Evolutionary conservation across 2,113 vertebrate genomes (phyloP), one percentile per base, ranked within the genome.

Genomic region (Xerus inauris): DNA sequence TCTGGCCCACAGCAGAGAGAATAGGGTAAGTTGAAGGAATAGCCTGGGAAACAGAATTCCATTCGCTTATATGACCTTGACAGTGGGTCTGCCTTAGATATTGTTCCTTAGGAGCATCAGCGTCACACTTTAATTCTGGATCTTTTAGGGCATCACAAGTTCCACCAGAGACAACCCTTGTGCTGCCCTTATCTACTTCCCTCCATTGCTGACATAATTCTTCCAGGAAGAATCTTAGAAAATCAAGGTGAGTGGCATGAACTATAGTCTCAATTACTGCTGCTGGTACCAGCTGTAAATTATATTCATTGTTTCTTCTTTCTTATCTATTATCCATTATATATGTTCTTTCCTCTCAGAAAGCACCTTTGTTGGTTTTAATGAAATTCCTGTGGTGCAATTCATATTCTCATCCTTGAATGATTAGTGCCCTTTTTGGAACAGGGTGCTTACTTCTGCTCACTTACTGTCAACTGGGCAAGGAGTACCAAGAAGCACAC

Each of bases 91-190:
- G 40, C 12, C 30, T 75, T 73, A 42, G 26, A 69, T 24, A 69
- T 8, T 80, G 16, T 51, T 16, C 0, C 3, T 6, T 51, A 0
- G 32, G 2, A 17, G 26, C 19, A 32, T 57, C 1, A 13, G 5
- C 32, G 83, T 13, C 49, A 45, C 22, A 65, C 8, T 6, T 65
- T 80, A 47, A 9, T 57, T 8, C 30, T 32, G 24, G 32, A 22
- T 14, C 3, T 54, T 87, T 57, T 6, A 35, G 40, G 24, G 22
- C 69, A 24, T 8, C 45, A 57, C 3, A 45, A 32, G 26, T 47
- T 45, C 30, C 19, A 38, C 6, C 20, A 8, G 0, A 80, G 54
- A 51, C 8, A n/a, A n/a, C n/a, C 11, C 49, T 69, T 54, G 24
- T 28, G 8, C 69, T 76, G 35, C 28, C 80, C 51, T 72, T n/a